Evolutionary conservation across 2,888 invertebrate genomes (phyloP).

Genomic region (Athalia circularis): DNA sequence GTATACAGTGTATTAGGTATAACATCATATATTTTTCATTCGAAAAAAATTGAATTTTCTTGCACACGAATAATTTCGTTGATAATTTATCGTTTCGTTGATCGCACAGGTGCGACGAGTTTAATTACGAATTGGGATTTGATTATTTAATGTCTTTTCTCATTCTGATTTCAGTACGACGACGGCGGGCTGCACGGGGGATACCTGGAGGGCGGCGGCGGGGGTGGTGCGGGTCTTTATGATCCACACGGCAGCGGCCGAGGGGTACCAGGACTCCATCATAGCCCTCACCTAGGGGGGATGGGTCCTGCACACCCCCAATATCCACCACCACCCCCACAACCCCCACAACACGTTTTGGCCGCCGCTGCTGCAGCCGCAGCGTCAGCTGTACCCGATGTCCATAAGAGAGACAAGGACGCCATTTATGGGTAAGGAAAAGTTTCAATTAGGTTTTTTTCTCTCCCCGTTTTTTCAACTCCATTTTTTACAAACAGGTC

Average conservation of each 20-base stretch:
- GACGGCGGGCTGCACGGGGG: constrained; percentile 91
- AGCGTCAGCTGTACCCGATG: constrained; percentile 84
- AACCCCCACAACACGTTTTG: constrained; percentile 85
- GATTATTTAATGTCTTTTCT: background rate
- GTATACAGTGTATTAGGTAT: constrained; percentile 37
- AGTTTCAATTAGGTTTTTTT: background rate
- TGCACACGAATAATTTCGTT: background rate
- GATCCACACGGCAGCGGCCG: constrained; percentile 84
- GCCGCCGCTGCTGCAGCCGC: constrained; percentile 80
- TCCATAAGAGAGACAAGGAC: constrained; percentile 98
- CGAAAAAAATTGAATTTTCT: background rate
- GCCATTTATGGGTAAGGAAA: constrained; percentile 96
- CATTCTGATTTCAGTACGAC: constrained; percentile 84
- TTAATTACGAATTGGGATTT: background rate
- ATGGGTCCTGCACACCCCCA: constrained; percentile 79
- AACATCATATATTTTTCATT: constrained; percentile 11
- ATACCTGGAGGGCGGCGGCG: constrained; percentile 89
- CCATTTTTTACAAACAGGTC: no score
- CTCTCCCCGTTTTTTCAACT: background rate
- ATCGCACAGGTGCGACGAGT: background rate
- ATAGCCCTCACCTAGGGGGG: constrained; percentile 79
- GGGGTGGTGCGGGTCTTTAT: constrained; percentile 81
- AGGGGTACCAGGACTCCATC: constrained; percentile 78
- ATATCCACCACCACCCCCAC: constrained; percentile 82
- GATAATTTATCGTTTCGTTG: background rate